These are phyloP conservation scores for Heliothis subflexa DNA, from an alignment of 1,140 invertebrate genomes.

Conservation along the genomic window DNA sequence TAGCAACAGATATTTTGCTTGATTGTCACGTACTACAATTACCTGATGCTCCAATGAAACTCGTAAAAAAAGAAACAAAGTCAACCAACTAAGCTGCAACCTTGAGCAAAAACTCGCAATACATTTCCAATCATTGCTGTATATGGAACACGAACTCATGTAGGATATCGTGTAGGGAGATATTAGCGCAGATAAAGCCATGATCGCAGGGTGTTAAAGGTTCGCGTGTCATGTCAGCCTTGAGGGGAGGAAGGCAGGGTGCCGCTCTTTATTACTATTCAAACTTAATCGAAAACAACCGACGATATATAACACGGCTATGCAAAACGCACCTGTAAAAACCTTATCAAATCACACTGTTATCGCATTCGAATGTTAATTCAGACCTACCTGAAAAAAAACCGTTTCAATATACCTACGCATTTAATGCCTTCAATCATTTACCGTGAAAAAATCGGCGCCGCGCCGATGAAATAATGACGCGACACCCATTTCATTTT, in stretches of 20 bases:
- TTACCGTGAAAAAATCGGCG: constrained; percentile 38
- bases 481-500: constrained; percentile 44
- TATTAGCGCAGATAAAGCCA: constrained; percentile 64
- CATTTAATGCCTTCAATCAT: constrained; percentile 20
- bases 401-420: neutral
- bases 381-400: neutral
- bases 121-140: constrained; percentile 13
- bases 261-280: constrained; percentile 66
- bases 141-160: constrained; percentile 10
- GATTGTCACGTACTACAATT: too few relatives aligned
- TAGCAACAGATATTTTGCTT: too few relatives aligned
- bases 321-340: constrained; percentile 9
- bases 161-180: constrained; percentile 44
- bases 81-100: neutral
- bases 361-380: neutral
- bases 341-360: constrained; percentile 26
- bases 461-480: constrained; percentile 38
- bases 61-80: neutral
- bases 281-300: constrained; percentile 69
- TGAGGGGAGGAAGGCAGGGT: constrained; percentile 50
- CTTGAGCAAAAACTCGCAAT: neutral
- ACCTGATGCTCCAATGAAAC: too few relatives aligned
- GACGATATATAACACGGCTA: constrained; percentile 57
- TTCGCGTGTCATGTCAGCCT: constrained; percentile 67
- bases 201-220: constrained; percentile 60